Percentiles rank a stretch among this genome's conserved stretches.
Conservation (phyloP, 2,888 invertebrate species). For the Pilophorus perplexus region DNA sequence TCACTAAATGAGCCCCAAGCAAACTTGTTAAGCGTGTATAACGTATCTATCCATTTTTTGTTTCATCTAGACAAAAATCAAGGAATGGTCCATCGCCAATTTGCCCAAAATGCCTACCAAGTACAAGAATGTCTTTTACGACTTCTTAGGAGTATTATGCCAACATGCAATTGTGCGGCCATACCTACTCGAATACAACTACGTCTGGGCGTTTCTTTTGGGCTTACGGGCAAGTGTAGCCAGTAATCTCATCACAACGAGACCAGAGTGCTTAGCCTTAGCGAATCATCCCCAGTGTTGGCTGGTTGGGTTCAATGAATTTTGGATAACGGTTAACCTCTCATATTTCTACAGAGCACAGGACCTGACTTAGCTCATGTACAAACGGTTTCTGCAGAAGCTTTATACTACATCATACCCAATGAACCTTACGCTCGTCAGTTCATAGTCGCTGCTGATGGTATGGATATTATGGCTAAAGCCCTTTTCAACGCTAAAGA, state of each 20-base stretch:
- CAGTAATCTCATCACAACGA: too few relatives aligned
- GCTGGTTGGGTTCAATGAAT: not conserved
- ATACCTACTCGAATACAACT: constrained; percentile 12
- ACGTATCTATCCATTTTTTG: too few relatives aligned
- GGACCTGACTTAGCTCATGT: too few relatives aligned
- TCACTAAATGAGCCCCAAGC: too few relatives aligned
- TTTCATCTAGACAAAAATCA: constrained; percentile 11
- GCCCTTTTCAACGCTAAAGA: constrained; percentile 15
- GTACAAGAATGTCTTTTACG: constrained; percentile 24
- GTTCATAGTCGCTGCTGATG: constrained; percentile 22
- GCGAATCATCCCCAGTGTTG: too few relatives aligned
- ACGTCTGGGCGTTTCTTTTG: constrained; percentile 11
- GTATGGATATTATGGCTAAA: constrained; percentile 11
- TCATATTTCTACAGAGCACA: too few relatives aligned
- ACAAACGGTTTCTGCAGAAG: constrained; percentile 29
- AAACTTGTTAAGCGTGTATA: too few relatives aligned
- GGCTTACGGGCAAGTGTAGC: constrained; percentile 17
- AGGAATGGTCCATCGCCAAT: constrained; percentile 9
- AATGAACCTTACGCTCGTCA: constrained; percentile 20
- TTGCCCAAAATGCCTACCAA: constrained; percentile 11
- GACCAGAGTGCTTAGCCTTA: too few relatives aligned
- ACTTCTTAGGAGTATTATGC: constrained; percentile 19
- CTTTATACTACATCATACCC: constrained; percentile 27
- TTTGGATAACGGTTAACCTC: not conserved
- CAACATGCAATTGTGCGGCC: constrained; percentile 30